Evolutionary conservation across 2,113 vertebrate genomes (phyloP).

Genomic region (Peucedramus taeniatus): DNA sequence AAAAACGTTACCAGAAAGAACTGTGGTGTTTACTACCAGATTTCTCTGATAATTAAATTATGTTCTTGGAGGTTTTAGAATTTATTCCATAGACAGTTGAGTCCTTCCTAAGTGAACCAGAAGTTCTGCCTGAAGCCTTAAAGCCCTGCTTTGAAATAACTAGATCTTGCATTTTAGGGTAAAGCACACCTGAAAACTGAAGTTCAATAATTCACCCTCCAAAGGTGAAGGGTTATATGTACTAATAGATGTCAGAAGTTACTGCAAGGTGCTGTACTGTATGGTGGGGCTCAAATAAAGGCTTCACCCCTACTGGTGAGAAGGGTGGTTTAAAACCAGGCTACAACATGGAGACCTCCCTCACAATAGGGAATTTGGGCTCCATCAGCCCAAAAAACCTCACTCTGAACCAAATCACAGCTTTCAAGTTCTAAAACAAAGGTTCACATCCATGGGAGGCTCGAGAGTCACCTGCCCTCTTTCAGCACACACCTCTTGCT

Average conservation of each 20-base stretch:
- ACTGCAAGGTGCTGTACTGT: rapidly evolving
- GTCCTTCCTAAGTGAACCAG: neutral
- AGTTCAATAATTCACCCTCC: neutral
- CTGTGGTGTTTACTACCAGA: neutral
- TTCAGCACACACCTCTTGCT: rapidly evolving
- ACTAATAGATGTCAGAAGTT: neutral
- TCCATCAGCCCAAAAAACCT: neutral
- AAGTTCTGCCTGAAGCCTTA: neutral
- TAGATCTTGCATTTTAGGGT: neutral
- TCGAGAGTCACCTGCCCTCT: neutral
- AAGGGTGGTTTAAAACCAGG: neutral
- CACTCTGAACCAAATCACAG: rapidly evolving
- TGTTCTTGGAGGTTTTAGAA: neutral
- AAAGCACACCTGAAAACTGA: neutral
- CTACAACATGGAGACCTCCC: rapidly evolving
- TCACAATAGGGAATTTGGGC: rapidly evolving
- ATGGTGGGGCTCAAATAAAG: neutral
- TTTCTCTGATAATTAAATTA: neutral
- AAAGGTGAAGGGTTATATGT: neutral
- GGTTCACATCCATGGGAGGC: neutral
- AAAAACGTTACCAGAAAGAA: neutral
- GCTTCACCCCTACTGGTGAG: neutral
- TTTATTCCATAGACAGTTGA: neutral
- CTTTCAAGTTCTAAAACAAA: neutral
- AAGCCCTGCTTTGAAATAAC: neutral